Percentiles rank a stretch among this genome's conserved stretches.
phyloP scores from a whole-genome alignment of 2,888 invertebrate genomes.

The Onthophagus sagittarius region DNA sequence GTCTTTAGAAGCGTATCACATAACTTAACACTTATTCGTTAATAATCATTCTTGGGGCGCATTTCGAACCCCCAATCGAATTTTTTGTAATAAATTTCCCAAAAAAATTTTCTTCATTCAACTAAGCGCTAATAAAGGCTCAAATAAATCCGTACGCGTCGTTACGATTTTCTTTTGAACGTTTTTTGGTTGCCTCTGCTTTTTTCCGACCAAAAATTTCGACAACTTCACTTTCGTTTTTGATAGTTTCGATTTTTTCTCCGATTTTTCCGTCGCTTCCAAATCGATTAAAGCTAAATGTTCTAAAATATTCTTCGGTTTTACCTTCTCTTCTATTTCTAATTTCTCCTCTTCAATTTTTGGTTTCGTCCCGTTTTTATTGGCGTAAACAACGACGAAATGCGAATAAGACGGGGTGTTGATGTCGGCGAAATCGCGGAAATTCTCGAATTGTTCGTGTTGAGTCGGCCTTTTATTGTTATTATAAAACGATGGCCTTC shows the following conservation, averaged over 20 bases:
- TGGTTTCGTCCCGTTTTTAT: constrained; percentile 67
- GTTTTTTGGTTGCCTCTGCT: background rate
- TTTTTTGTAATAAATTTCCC: constrained; percentile 1
- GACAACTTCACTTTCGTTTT: constrained; percentile 56
- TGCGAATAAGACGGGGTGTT: constrained; percentile 81
- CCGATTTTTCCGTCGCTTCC: constrained; percentile 46
- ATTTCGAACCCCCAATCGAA: constrained; percentile 11
- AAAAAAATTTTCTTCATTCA: constrained; percentile 45
- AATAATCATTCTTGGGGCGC: no score
- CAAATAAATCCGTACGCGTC: constrained; percentile 54
- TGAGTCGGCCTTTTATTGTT: constrained; percentile 72
- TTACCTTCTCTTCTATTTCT: constrained; percentile 34
- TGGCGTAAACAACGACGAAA: constrained; percentile 78
- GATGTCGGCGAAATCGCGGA: constrained; percentile 87
- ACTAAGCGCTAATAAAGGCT: constrained; percentile 66
- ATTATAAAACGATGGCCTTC: constrained; percentile 59
- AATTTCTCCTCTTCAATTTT: constrained; percentile 46
- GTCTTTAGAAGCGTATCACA: no score
- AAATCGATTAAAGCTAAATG: constrained; percentile 70
- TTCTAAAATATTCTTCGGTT: constrained; percentile 82
- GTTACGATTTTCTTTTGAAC: constrained; percentile 10
- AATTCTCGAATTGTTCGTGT: constrained; percentile 83
- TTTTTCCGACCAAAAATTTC: background rate
- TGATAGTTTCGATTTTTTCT: constrained; percentile 53
- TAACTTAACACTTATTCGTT: no score